Conservation (phyloP, 2,888 invertebrate species). For the Oscheius sp. region DNA sequence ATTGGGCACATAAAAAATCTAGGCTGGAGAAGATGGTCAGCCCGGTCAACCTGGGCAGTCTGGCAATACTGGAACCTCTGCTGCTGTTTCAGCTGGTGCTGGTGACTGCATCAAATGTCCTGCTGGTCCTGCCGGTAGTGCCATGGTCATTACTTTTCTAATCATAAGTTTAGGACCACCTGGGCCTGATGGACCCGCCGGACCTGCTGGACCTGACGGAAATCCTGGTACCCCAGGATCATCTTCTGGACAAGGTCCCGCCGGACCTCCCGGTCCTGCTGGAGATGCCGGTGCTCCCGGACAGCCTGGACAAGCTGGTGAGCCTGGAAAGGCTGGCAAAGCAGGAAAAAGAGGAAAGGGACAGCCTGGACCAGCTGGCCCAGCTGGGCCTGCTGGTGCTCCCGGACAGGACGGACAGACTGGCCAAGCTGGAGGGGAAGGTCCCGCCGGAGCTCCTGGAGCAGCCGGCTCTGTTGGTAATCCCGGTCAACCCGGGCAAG, state of each 20-base stretch:
- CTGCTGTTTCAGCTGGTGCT: slow-evolving; percentile 13
- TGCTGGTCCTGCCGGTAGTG: slow-evolving; percentile 53
- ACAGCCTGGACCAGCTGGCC: slow-evolving; percentile 16
- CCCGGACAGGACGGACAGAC: slow-evolving; percentile 37
- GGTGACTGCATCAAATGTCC: slow-evolving; percentile 44
- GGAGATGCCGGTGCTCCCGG: not conserved
- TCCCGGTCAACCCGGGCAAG: slow-evolving; percentile 2
- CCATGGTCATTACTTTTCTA: no score
- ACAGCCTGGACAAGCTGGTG: not conserved
- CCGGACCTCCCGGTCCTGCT: not conserved
- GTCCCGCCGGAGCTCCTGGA: not conserved
- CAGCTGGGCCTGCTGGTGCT: slow-evolving; percentile 40
- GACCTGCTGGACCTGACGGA: not conserved
- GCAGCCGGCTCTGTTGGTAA: not conserved
- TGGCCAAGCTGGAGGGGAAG: not conserved
- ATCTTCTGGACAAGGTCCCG: no score
- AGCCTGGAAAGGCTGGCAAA: not conserved
- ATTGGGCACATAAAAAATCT: no score
- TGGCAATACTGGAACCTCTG: slow-evolving; percentile 45
- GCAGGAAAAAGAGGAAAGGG: not conserved
- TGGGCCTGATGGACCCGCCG: slow-evolving; percentile 31
- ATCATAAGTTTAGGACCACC: slow-evolving; percentile 45
- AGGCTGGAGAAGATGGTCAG: not conserved
- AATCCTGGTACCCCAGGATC: not conserved
- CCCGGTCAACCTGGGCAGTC: slow-evolving; percentile 42